A percentile compares a stretch with the other conserved stretches of the same genome.
These are phyloP conservation scores for Sebastes flavidus DNA, from an alignment of 2,797 vertebrate species.

Conservation along the genomic window DNA sequence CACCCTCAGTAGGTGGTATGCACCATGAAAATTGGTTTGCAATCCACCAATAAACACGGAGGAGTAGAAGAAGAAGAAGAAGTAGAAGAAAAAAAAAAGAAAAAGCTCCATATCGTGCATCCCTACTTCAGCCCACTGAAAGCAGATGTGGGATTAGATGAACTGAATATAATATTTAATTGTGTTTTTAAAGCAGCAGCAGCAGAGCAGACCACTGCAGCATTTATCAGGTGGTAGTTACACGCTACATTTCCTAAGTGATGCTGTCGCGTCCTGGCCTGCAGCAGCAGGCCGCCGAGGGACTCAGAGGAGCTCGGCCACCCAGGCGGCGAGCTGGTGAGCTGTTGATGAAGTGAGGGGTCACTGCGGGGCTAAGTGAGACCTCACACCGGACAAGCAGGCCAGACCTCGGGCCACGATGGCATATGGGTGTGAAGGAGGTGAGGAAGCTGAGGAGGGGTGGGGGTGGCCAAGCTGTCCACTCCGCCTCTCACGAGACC, in stretches of 20 bases:
- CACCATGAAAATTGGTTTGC: no score
- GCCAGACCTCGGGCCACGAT: conserved; percentile 61
- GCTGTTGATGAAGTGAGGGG: conserved; percentile 68
- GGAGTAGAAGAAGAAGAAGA: no score
- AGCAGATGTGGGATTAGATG: neutral
- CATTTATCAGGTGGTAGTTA: conserved; percentile 38
- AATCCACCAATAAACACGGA: no score
- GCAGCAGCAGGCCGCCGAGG: conserved; percentile 9
- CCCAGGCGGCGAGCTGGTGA: conserved; percentile 59
- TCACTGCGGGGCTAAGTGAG: conserved; percentile 74
- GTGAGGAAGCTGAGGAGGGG: conserved; percentile 48
- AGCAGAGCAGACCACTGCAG: neutral
- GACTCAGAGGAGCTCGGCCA: conserved; percentile 41
- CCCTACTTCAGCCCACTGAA: neutral
- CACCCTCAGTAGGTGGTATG: no score
- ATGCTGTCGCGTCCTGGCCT: neutral
- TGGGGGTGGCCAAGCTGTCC: conserved; percentile 61
- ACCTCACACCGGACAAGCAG: conserved; percentile 76
- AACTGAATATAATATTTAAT: neutral
- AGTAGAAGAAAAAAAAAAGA: neutral
- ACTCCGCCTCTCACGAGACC: conserved; percentile 68
- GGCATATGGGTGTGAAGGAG: conserved; percentile 77
- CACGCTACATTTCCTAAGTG: conserved; percentile 41
- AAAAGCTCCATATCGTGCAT: neutral
- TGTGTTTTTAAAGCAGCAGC: neutral